phyloP scores from a whole-genome alignment of 2,797 vertebrate species.

The Lycodopsis pacificus region DNA sequence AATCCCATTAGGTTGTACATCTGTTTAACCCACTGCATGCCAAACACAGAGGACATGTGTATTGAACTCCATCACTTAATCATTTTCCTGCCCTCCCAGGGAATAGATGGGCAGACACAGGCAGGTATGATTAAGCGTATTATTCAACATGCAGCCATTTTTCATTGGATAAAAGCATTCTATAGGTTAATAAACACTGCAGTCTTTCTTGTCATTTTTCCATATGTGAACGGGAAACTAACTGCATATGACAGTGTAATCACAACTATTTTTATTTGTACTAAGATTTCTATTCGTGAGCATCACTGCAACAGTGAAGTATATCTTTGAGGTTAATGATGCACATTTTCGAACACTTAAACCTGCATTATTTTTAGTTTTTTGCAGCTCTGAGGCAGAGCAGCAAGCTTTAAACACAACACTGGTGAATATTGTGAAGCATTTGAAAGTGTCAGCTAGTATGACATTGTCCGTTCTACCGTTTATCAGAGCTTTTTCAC shows the following conservation, averaged over 20 bases:
- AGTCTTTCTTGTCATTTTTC: background rate
- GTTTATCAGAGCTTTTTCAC: no score
- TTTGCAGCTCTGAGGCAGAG: no score
- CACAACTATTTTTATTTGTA: no score
- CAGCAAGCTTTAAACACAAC: no score
- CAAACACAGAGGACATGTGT: background rate
- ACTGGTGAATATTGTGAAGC: no score
- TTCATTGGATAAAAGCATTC: background rate
- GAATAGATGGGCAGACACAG: background rate
- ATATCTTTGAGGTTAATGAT: background rate
- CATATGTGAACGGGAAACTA: background rate
- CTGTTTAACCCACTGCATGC: background rate
- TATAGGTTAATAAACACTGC: background rate
- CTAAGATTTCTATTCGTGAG: no score
- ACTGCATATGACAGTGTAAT: background rate
- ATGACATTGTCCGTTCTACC: no score
- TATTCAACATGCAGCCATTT: background rate
- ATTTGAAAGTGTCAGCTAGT: no score
- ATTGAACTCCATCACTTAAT: background rate
- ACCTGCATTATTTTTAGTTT: no score
- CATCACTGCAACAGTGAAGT: background rate
- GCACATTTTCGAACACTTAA: background rate
- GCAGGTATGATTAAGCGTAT: slow-evolving; percentile 5
- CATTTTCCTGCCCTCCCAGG: background rate
- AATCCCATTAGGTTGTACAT: background rate